phyloP scores from a whole-genome alignment of 2,113 vertebrate species.

The Corythornis madagascariensis region DNA sequence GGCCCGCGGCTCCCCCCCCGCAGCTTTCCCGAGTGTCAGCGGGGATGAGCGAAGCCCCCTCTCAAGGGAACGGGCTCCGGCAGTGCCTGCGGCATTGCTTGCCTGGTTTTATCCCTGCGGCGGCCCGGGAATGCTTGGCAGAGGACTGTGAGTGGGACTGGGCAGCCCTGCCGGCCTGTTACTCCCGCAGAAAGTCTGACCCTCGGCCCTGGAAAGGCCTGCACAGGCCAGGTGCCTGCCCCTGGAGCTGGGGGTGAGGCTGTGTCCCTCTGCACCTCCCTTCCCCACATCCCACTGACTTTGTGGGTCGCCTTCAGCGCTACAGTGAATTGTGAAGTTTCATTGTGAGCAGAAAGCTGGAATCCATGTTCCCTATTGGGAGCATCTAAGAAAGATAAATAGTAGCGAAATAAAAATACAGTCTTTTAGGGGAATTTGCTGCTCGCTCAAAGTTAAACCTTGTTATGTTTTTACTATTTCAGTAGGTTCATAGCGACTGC shows the following conservation, averaged over 20 bases:
- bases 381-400: neutral
- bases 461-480: rapidly evolving
- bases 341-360: neutral
- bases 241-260: rapidly evolving
- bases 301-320: rapidly evolving
- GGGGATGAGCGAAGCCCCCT: neutral
- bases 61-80: no score
- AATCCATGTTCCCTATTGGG: neutral
- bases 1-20: rapidly evolving
- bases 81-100: neutral
- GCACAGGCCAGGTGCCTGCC: rapidly evolving
- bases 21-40: neutral
- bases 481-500: neutral
- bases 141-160: rapidly evolving
- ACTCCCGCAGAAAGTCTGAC: neutral
- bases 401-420: neutral
- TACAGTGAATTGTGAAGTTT: neutral
- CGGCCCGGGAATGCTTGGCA: neutral
- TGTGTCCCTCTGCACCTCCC: rapidly evolving
- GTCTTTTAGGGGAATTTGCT: neutral
- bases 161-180: neutral
- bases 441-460: neutral
- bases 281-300: neutral
- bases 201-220: neutral
- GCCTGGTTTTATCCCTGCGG: no score